These are phyloP conservation scores for Psylliodes chrysocephalus DNA, from an alignment of 2,888 invertebrate species.

Conservation along the genomic window DNA sequence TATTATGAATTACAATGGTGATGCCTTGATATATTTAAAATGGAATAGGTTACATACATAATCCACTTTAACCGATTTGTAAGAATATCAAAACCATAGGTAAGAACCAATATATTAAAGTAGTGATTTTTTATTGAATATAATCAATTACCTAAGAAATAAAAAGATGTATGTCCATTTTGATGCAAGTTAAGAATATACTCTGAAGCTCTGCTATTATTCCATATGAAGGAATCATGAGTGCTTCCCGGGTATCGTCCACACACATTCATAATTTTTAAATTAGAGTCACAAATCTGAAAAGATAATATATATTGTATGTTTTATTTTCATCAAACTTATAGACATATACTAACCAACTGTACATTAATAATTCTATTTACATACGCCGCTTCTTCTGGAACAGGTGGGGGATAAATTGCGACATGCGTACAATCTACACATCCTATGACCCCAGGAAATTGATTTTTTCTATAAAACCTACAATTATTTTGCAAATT, in stretches of 20 bases:
- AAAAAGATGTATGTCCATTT: too few species aligned
- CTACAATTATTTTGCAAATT: too few species aligned
- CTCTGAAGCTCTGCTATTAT: background rate
- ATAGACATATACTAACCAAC: background rate
- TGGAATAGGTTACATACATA: too few species aligned
- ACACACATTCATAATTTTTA: slow-evolving; percentile 20
- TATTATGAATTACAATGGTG: too few species aligned
- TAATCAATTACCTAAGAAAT: slow-evolving; percentile 2
- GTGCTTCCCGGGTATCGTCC: slow-evolving; percentile 5
- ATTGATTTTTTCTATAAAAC: too few species aligned
- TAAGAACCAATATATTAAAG: too few species aligned
- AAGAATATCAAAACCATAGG: too few species aligned
- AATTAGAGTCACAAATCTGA: slow-evolving; percentile 6
- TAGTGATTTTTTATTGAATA: background rate
- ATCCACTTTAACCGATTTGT: too few species aligned
- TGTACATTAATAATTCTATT: slow-evolving; percentile 23
- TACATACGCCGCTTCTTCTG: slow-evolving; percentile 13
- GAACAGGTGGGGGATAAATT: background rate
- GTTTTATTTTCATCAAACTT: background rate
- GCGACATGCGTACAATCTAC: too few species aligned
- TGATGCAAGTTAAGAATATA: background rate
- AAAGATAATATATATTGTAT: background rate
- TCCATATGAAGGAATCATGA: too few species aligned
- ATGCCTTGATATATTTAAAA: too few species aligned
- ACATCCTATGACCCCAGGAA: too few species aligned